Evolutionary conservation across 2,888 invertebrate species (phyloP).

Genomic region (Aphodius granarius): DNA sequence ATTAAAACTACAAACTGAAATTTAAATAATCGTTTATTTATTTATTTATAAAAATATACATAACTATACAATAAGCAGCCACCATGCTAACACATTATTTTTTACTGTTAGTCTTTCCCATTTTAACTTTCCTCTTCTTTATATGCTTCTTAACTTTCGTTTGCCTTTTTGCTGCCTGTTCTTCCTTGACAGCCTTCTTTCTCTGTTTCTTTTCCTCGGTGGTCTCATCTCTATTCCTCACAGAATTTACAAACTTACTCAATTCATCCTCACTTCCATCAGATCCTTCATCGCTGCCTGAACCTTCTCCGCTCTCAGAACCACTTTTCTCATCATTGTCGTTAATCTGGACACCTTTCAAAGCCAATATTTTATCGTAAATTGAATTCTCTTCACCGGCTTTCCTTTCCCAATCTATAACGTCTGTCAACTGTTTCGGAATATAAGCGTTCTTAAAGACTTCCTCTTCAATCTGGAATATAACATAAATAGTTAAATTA

Average conservation of each 20-base stretch:
- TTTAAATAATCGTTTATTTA: too few relatives aligned
- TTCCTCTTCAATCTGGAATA: constrained; percentile 76
- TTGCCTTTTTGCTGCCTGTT: constrained; percentile 85
- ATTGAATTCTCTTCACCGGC: constrained; percentile 73
- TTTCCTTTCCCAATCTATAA: constrained; percentile 80
- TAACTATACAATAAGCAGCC: background rate
- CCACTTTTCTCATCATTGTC: constrained; percentile 42
- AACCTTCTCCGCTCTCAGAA: constrained; percentile 35
- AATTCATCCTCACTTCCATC: constrained; percentile 48
- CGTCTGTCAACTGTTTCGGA: constrained; percentile 89
- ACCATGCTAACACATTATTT: background rate
- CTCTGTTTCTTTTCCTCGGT: constrained; percentile 78
- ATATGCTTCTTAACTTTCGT: constrained; percentile 90
- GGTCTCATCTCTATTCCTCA: constrained; percentile 79
- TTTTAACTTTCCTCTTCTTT: constrained; percentile 84
- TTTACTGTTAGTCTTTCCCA: constrained; percentile 46
- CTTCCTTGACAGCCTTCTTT: constrained; percentile 87
- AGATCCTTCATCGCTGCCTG: constrained; percentile 32
- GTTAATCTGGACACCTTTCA: constrained; percentile 33
- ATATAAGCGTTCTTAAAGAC: constrained; percentile 94
- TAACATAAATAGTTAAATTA: too few relatives aligned
- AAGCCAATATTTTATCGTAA: constrained; percentile 84
- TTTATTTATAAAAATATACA: background rate
- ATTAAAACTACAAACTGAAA: too few relatives aligned
- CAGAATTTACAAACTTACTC: constrained; percentile 63